phyloP scores from a whole-genome alignment of 2,888 invertebrate genomes.

The Nymphalis c-album region DNA sequence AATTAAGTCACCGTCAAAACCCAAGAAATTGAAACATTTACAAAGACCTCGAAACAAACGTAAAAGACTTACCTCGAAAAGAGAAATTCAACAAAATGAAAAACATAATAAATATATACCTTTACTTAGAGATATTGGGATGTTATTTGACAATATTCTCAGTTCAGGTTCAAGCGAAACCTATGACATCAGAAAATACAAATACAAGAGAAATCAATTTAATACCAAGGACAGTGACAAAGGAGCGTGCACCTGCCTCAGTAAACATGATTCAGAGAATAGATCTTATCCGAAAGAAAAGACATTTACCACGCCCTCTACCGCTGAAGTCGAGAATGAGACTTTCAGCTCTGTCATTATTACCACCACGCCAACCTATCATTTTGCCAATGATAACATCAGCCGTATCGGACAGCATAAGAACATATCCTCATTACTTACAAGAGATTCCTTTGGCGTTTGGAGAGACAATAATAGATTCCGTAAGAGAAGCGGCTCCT shows the following conservation, averaged over 20 bases:
- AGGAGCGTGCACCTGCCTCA: conserved; percentile 49
- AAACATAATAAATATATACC: conserved; percentile 64
- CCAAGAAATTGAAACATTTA: conserved; percentile 55
- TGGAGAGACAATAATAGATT: conserved; percentile 73
- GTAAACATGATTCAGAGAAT: conserved; percentile 40
- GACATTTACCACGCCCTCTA: conserved; percentile 63
- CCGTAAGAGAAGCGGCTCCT: conserved; percentile 72
- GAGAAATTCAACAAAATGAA: conserved; percentile 59
- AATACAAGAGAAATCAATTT: conserved; percentile 50
- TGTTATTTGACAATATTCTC: conserved; percentile 72
- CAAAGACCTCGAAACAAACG: conserved; percentile 50
- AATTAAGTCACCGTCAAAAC: conserved; percentile 60
- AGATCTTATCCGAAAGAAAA: conserved; percentile 55
- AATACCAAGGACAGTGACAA: conserved; percentile 43
- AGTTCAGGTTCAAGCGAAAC: conserved; percentile 56
- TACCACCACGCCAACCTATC: conserved; percentile 66
- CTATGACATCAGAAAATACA: conserved; percentile 41
- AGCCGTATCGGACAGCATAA: conserved; percentile 71
- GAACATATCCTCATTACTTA: conserved; percentile 74
- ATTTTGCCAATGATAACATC: conserved; percentile 70
- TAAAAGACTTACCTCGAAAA: conserved; percentile 57
- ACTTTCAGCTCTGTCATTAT: conserved; percentile 49
- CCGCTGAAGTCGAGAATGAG: conserved; percentile 56
- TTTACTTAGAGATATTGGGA: conserved; percentile 66
- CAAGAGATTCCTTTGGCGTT: conserved; percentile 76